Evolutionary conservation across 2,113 vertebrate species (phyloP).

Genomic region (Nibea coibor): DNA sequence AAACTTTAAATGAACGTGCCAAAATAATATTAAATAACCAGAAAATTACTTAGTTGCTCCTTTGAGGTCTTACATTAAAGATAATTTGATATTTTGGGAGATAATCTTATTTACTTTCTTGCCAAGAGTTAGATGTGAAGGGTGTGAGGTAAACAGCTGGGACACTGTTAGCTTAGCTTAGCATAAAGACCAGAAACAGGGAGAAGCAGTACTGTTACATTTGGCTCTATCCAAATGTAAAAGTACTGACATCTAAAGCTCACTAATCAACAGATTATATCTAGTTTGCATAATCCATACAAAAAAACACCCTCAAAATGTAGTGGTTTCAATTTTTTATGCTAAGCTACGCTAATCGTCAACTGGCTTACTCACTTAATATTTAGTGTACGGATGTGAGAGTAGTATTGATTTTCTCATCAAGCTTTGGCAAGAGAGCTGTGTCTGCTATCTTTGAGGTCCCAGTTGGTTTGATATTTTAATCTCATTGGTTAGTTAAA

Average conservation of each 20-base stretch:
- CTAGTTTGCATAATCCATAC: background rate
- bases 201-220: background rate
- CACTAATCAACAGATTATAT: background rate
- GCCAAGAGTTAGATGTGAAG: background rate
- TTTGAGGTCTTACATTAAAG: background rate
- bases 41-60: background rate
- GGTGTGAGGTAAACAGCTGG: background rate
- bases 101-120: background rate
- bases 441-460: too few species aligned
- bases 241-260: background rate
- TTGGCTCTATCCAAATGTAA: background rate
- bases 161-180: background rate
- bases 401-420: too few species aligned
- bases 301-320: too few species aligned
- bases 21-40: background rate
- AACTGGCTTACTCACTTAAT: background rate
- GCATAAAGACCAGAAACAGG: background rate
- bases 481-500: too few species aligned
- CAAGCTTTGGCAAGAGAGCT: too few species aligned
- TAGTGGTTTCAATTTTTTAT: background rate
- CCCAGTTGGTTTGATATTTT: too few species aligned
- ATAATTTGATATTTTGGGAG: background rate
- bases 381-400: too few species aligned
- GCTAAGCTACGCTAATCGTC: background rate
- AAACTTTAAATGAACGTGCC: background rate